phyloP scores from a whole-genome alignment of 2,113 vertebrate species.

The Ptyas mucosa region DNA sequence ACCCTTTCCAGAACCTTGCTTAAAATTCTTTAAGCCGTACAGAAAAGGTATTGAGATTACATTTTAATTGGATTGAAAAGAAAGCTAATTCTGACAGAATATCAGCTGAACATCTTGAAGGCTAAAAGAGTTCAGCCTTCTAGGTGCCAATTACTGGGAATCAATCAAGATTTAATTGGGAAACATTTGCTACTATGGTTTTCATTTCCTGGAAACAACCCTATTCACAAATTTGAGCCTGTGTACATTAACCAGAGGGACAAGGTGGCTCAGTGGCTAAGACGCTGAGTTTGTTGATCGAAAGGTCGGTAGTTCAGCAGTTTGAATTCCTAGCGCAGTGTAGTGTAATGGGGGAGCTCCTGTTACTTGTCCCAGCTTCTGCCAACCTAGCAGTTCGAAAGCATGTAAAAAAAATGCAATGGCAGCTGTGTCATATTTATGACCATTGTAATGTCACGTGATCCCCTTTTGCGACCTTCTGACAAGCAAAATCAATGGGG shows the following conservation, averaged over 20 bases:
- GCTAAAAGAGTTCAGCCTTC: not conserved
- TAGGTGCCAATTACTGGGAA: not conserved
- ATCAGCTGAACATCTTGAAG: not conserved
- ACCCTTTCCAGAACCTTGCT: not conserved
- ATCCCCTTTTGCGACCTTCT: too few relatives aligned
- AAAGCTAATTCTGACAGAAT: not conserved
- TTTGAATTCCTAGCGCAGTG: too few relatives aligned
- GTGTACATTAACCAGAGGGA: not conserved
- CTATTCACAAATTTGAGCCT: not conserved
- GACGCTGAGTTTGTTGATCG: too few relatives aligned
- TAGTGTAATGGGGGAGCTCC: too few relatives aligned
- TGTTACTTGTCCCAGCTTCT: too few relatives aligned
- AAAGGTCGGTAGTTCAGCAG: too few relatives aligned
- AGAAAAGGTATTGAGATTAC: not conserved
- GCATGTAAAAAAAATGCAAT: too few relatives aligned
- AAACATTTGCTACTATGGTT: not conserved
- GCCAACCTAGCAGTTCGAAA: too few relatives aligned
- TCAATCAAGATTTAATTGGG: not conserved
- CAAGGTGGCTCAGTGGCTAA: too few relatives aligned
- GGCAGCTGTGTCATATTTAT: too few relatives aligned
- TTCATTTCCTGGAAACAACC: not conserved
- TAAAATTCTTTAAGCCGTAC: not conserved
- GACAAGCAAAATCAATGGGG: too few relatives aligned
- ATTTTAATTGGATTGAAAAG: not conserved
- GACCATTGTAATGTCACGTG: too few relatives aligned